Percentiles rank a stretch among this genome's conserved stretches.
Conservation (phyloP, 2,888 invertebrate species). For the Troilus luridus region DNA sequence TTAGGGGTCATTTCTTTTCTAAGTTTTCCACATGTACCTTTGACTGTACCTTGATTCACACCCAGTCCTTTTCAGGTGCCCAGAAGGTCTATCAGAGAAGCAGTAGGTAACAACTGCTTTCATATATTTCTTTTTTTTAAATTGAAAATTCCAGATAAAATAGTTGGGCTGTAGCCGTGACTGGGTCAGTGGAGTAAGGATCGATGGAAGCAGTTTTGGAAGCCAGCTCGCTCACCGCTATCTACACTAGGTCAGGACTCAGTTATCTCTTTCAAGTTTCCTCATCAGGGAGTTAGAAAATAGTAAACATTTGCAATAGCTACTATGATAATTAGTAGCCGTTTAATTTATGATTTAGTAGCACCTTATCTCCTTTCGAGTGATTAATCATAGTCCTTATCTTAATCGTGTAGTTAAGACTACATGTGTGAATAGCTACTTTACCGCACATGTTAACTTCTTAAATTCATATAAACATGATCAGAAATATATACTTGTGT, state of each 20-base stretch:
- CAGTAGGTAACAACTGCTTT: too few species aligned
- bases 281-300: background rate
- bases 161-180: background rate
- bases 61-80: too few species aligned
- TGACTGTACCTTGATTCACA: too few species aligned
- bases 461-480: too few species aligned
- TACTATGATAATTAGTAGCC: background rate
- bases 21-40: too few species aligned
- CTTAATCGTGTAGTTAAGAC: background rate
- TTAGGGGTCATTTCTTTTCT: too few species aligned
- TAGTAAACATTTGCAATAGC: background rate
- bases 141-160: background rate
- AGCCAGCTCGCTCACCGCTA: background rate
- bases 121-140: too few species aligned
- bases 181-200: conserved; percentile 33
- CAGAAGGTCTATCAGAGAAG: too few species aligned
- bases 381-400: background rate
- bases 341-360: background rate
- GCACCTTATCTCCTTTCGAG: background rate
- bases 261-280: background rate
- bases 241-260: background rate
- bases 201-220: background rate
- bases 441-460: too few species aligned
- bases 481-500: too few species aligned
- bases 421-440: background rate